phyloP scores from a whole-genome alignment of 2,113 vertebrate genomes.

The Coturnix japonica region DNA sequence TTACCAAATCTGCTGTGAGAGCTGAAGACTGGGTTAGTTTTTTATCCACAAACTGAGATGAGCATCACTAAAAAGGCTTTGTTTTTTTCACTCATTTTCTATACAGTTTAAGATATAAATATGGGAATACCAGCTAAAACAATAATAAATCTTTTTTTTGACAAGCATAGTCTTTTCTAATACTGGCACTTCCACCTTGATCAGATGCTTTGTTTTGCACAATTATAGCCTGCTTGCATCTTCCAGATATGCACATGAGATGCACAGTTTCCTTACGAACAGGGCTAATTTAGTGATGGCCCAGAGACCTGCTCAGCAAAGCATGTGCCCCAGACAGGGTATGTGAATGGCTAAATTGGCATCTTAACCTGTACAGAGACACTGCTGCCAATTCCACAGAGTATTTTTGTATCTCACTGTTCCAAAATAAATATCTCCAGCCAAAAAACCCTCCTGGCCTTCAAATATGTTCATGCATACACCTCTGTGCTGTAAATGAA shows the following conservation, averaged over 20 bases:
- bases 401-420: slow-evolving; percentile 17
- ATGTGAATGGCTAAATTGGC: neutral
- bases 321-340: neutral
- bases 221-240: neutral
- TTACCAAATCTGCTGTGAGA: slow-evolving; percentile 57
- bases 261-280: neutral
- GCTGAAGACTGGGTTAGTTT: slow-evolving; percentile 37
- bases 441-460: slow-evolving; percentile 63
- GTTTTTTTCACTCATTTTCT: neutral
- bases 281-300: neutral
- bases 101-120: neutral
- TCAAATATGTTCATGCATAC: slow-evolving; percentile 60
- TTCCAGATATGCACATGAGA: neutral
- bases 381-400: neutral
- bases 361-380: neutral
- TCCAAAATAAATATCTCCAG: slow-evolving; percentile 11
- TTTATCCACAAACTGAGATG: slow-evolving; percentile 12
- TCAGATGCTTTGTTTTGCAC: neutral
- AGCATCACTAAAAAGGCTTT: neutral
- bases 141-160: neutral
- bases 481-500: slow-evolving; percentile 61
- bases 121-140: neutral
- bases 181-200: neutral
- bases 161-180: neutral
- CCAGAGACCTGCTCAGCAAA: neutral